A percentile compares a stretch with the other conserved stretches of the same genome.
These are phyloP conservation scores for Eriosoma lanigerum DNA, from an alignment of 1,140 invertebrate genomes.

Conservation along the genomic window DNA sequence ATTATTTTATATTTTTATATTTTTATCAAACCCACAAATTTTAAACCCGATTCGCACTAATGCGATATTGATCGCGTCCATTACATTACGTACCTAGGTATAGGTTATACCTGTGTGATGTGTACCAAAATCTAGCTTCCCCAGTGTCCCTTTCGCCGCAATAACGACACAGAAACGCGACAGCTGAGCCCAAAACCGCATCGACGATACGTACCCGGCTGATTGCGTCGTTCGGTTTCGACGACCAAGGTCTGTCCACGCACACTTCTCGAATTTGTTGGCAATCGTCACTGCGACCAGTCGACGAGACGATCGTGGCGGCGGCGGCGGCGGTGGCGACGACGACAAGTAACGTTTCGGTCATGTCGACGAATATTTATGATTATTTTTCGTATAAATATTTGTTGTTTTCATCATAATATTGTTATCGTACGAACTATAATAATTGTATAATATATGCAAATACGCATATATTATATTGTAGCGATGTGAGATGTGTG, in stretches of 20 bases:
- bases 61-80: no score
- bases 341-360: neutral
- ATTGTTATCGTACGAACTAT: no score
- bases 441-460: neutral
- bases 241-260: constrained; percentile 23
- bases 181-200: constrained; percentile 12
- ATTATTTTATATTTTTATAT: no score
- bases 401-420: no score
- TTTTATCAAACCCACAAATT: no score
- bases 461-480: neutral
- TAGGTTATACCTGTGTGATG: constrained; percentile 6
- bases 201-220: constrained; percentile 4
- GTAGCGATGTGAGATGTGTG: neutral
- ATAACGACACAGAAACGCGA: neutral
- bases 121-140: constrained; percentile 28
- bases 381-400: neutral
- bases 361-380: neutral
- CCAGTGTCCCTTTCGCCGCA: constrained; percentile 24
- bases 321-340: neutral
- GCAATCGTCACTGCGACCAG: neutral
- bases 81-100: no score
- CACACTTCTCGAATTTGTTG: neutral
- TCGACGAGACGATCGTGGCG: neutral
- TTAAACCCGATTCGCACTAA: no score
- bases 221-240: neutral